Evolutionary conservation across 2,113 vertebrate species (phyloP).

Genomic region (Clarias magur): DNA sequence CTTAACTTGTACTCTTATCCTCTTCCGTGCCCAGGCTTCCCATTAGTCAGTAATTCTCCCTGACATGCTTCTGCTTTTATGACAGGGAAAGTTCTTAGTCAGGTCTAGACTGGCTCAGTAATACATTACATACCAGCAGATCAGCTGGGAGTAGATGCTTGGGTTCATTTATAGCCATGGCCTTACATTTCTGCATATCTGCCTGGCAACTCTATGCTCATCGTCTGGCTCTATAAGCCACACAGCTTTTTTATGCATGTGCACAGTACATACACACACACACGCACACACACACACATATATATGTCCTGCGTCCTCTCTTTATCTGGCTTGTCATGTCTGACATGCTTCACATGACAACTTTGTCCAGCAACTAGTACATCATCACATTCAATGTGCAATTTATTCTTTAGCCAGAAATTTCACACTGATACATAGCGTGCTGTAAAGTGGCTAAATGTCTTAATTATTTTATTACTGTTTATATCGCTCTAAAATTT

Average conservation of each 20-base stretch:
- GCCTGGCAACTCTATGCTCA: slow-evolving; percentile 74
- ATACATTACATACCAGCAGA: slow-evolving; percentile 78
- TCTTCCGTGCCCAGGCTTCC: slow-evolving; percentile 37
- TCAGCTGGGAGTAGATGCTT: slow-evolving; percentile 77
- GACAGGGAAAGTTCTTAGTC: slow-evolving; percentile 69
- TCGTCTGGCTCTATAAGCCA: slow-evolving; percentile 56
- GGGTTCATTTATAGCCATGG: slow-evolving; percentile 78
- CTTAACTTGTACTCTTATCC: neutral
- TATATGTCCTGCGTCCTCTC: neutral
- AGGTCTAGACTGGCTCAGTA: slow-evolving; percentile 78
- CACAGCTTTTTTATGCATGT: slow-evolving; percentile 22
- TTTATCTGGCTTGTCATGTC: neutral
- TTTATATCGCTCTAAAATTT: neutral
- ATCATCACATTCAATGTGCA: neutral
- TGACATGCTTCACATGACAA: slow-evolving; percentile 28
- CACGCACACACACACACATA: slow-evolving; percentile 5
- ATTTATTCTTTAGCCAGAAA: slow-evolving; percentile 9
- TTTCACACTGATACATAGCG: neutral
- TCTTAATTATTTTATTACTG: slow-evolving; percentile 29
- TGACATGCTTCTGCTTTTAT: slow-evolving; percentile 58
- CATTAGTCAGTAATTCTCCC: slow-evolving; percentile 47
- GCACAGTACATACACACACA: slow-evolving; percentile 1
- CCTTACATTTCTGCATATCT: slow-evolving; percentile 77
- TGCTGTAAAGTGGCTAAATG: slow-evolving; percentile 12
- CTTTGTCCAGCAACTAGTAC: slow-evolving; percentile 12